A percentile compares a stretch with the other conserved stretches of the same genome.
phyloP scores from a whole-genome alignment of 1,140 invertebrate species.

The Diploscapter pachys region DNA sequence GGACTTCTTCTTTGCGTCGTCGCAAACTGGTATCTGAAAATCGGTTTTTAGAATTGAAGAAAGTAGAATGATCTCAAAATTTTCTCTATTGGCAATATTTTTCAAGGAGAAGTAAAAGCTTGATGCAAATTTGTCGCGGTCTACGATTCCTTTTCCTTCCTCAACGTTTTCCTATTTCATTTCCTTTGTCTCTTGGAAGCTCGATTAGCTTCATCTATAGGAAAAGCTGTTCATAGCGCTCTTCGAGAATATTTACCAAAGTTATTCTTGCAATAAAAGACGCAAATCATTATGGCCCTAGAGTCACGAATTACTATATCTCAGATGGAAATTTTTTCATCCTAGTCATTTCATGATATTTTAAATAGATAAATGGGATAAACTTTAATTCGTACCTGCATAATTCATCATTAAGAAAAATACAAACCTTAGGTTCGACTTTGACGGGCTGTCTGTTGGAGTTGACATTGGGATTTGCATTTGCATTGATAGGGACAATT shows the following conservation, averaged over 20 bases:
- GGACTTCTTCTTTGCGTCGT: conserved; percentile 9
- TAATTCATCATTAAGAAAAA: conserved; percentile 28
- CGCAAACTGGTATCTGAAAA: conserved; percentile 18
- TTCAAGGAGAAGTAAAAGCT: no score
- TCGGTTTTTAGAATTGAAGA: not conserved
- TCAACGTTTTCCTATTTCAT: no score
- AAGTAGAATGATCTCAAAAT: no score
- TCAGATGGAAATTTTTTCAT: not conserved
- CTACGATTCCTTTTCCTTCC: no score
- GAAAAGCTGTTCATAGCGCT: no score
- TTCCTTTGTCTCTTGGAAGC: no score
- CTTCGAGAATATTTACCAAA: no score
- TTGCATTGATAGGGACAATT: conserved; percentile 18
- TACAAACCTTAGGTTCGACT: conserved; percentile 11
- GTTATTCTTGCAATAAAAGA: conserved; percentile 6
- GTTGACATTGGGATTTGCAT: conserved; percentile 1
- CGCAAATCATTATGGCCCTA: not conserved
- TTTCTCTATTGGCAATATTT: no score
- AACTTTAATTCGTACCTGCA: conserved; percentile 12
- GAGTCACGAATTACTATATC: conserved; percentile 23
- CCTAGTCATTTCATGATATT: no score
- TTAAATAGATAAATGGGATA: no score
- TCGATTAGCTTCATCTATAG: no score
- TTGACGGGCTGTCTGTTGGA: not conserved
- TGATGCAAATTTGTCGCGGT: no score